Base-by-base conservation (phyloP, 2,113 vertebrate genomes). In the Solea senegalensis region DNA sequence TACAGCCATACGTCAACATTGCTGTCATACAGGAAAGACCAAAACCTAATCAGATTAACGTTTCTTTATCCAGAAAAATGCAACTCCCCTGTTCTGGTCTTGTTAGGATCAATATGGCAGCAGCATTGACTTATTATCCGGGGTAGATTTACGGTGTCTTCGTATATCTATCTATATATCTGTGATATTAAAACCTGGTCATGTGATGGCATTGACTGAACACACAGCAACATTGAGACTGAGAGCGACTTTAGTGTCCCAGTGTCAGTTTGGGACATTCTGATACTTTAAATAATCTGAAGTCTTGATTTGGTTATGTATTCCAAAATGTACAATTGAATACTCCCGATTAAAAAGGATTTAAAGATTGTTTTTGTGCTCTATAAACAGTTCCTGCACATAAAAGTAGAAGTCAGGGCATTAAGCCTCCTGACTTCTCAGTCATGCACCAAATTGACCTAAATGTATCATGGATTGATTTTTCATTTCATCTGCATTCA, bases 151-250 rank as follows among this genome's bases (percentile, higher is more conserved):
- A 48, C 10, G 10, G 12, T 14, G 14, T 5, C 45, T 34, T 4
- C 34, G 34, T 34, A 34, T 48, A 48, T 48, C 10, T 13, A 48
- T 45, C 3, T 14, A 48, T 12, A 48, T 4, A 48, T 13, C 14
- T 12, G 12, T 48, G 10, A 48, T 14, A 14, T 13, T 10, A 48
- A 48, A 14, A 11, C 26, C 50, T 67, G 64, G 54, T 71, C 61
- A 69, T 26, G 48, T 64, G 61, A 75, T 43, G 53, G 39, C 39
- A 3, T 43, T 69, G 62, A 54, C 51, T 10, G 2, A 16, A 48
- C 12, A 7, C 1, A 27, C 26, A 26, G 13, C 27, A 60, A 45
- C 1, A 5, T 11, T 44, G 5, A 44, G 15, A 44, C 2, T 60
- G 7, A 11, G 11, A 60, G 3, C 8, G 16, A 34, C 34, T 34